Conservation (phyloP, 1,140 invertebrate genomes). For the Temnothorax longispinosus region DNA sequence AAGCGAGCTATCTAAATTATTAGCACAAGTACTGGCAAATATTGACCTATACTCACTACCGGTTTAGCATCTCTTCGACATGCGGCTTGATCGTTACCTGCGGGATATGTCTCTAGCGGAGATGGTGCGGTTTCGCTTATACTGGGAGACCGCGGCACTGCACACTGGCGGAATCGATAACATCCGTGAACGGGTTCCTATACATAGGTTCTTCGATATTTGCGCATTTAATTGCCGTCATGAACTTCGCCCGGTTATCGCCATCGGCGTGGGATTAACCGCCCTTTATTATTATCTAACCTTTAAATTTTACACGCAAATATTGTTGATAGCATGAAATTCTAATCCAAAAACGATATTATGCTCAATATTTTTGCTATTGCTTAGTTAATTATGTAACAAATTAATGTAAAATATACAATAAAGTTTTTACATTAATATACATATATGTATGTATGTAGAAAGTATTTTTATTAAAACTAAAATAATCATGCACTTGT, state of each 20-base stretch:
- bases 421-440: neutral
- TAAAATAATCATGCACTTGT: neutral
- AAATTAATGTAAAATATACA: neutral
- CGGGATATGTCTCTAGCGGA: conserved; percentile 37
- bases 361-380: neutral
- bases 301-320: conserved; percentile 33
- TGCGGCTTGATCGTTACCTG: conserved; percentile 50
- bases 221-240: conserved; percentile 56
- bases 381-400: neutral
- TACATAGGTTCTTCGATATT: conserved; percentile 48
- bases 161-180: conserved; percentile 36
- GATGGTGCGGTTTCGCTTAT: conserved; percentile 50
- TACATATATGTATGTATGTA: too few relatives aligned
- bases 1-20: conserved; percentile 45
- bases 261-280: conserved; percentile 4
- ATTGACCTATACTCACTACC: conserved; percentile 50
- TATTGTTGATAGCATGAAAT: neutral
- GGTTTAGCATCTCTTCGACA: conserved; percentile 57
- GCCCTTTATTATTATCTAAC: conserved; percentile 23
- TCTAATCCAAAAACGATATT: neutral
- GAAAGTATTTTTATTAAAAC: neutral
- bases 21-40: conserved; percentile 46
- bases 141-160: conserved; percentile 16
- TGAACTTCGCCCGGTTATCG: conserved; percentile 54
- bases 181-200: conserved; percentile 33